Evolutionary conservation across 2,113 vertebrate species (phyloP), one percentile per base, ranked within the genome.

Genomic region (Cichladusa arquata): DNA sequence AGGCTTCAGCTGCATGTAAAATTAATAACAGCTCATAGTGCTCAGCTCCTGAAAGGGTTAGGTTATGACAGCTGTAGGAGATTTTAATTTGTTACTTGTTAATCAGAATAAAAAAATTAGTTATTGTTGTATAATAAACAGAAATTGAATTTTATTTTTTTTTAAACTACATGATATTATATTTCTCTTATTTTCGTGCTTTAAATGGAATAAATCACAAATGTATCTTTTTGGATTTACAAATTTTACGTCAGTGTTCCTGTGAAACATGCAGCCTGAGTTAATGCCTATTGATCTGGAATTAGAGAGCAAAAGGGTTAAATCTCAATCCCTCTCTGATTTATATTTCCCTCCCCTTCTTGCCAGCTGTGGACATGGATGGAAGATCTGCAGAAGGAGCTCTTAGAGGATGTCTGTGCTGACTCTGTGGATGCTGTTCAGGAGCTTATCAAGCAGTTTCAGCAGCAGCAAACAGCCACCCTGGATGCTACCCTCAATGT

Each of bases 341-440:
- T 96, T 78, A 80, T 96, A 84, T 97, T 96, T 97, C 92, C 95
- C 92, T 97, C 84, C 96, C 95, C 92, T 97, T 87, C 50, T 95
- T 87, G 90, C 57, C 97, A 99, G 99, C 95, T 99, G 97, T 99
- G 99, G 99, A 99, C 99, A 57, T 99, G 99, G 99, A 99, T 99
- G 99, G 99, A 99, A 97, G 99, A 99, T 94, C 98, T 99, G 50
- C 99, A 99, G 98, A 99, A 99, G 97, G 99, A 99, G 98, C 98
- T 99, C 79, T 81, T 99, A 97, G 99, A 99, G 91, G 99, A 99
- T 67, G 99, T 99, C 81, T 98, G 98, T 93, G 99, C 99, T 17
- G 99, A 99, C 72, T 99, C 99, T 1, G 99, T 99, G 96, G 99
- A 99, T 80, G 99, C 99, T 0, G 99, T 99, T 57, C 99, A 99